Conservation (phyloP, 2,888 invertebrate species). For the Caenorhabditis sinica region DNA sequence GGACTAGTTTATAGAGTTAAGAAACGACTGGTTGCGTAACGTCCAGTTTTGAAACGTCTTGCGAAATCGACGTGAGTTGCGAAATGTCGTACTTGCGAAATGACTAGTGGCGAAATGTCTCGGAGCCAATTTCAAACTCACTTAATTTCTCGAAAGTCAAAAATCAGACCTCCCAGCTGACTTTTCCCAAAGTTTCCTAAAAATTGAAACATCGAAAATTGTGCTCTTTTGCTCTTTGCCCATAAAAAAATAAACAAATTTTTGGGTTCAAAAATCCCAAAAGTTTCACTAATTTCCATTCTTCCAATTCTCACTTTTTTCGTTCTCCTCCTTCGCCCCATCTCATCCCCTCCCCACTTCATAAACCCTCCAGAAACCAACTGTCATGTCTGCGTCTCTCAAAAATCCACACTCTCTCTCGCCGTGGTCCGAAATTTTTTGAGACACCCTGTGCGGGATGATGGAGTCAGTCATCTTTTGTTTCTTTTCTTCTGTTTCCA, state of each 20-base stretch:
- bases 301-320: neutral
- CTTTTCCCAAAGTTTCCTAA: too few relatives aligned
- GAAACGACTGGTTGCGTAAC: too few relatives aligned
- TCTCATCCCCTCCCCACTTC: neutral
- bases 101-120: too few relatives aligned
- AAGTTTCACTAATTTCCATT: neutral
- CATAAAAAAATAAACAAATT: neutral
- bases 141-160: too few relatives aligned
- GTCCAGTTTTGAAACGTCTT: too few relatives aligned
- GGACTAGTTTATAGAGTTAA: too few relatives aligned
- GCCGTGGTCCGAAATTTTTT: slow-evolving; percentile 9
- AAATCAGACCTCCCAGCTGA: too few relatives aligned
- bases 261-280: neutral
- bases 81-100: too few relatives aligned
- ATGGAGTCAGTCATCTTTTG: too few relatives aligned
- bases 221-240: slow-evolving; percentile 19
- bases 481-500: neutral
- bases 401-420: slow-evolving; percentile 18
- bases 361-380: slow-evolving; percentile 27
- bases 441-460: slow-evolving; percentile 1
- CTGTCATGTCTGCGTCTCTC: slow-evolving; percentile 57
- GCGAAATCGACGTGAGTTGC: too few relatives aligned
- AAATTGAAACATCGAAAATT: neutral
- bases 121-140: too few relatives aligned
- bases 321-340: neutral